Evolutionary conservation across 2,797 vertebrate species (phyloP).

Genomic region (Oreochromis mossambicus): DNA sequence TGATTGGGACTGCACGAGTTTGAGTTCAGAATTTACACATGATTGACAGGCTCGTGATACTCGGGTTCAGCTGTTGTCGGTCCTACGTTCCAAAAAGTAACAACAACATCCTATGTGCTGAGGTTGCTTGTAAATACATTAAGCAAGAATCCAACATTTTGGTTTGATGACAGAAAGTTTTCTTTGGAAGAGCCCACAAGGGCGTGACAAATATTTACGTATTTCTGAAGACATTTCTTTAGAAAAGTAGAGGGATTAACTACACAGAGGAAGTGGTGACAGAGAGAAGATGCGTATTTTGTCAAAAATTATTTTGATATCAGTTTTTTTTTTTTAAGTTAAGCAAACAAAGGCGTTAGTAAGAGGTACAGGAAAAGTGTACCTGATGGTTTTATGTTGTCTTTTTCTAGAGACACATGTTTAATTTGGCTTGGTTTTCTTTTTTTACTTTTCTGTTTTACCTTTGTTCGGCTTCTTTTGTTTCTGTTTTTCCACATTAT

Average conservation of each 20-base stretch:
- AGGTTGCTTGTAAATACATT: no score
- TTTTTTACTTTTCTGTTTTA: background rate
- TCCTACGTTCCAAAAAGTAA: no score
- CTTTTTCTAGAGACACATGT: background rate
- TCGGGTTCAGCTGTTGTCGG: no score
- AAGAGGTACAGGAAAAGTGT: background rate
- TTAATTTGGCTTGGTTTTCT: background rate
- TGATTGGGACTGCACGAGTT: no score
- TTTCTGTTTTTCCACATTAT: background rate
- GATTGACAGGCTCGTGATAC: no score
- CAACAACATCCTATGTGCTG: no score
- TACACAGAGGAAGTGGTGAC: background rate
- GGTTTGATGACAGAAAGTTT: no score
- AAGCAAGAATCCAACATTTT: no score
- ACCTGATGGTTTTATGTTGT: background rate
- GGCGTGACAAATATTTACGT: rapidly evolving
- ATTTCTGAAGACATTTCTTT: background rate
- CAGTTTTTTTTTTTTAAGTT: background rate
- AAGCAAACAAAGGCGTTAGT: background rate
- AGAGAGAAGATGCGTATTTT: background rate
- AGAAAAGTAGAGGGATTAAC: background rate
- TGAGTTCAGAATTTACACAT: no score
- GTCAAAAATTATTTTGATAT: background rate
- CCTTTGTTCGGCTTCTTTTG: background rate
- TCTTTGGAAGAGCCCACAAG: no score